Base-by-base conservation (phyloP, 2,797 vertebrate genomes). In the Falco biarmicus region DNA sequence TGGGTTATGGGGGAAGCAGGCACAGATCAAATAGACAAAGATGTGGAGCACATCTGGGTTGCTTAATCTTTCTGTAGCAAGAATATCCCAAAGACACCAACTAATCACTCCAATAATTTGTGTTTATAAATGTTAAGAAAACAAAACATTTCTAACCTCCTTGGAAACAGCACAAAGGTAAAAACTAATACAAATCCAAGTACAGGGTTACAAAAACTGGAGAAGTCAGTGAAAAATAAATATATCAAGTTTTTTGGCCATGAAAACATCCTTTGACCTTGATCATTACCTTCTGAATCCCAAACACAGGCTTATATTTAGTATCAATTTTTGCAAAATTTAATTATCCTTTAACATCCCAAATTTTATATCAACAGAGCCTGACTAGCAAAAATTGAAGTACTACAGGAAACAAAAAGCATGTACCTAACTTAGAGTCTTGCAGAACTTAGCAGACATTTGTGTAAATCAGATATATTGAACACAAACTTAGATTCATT, bases 231-330 rank as follows among this genome's bases (percentile, higher is more conserved):
- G 32, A 32, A 41, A 77, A 57, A 78, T 70, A 50, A 21, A 0
- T 3, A 0, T 24, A 31, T n/a, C 16, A 77, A 45, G 4, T 51
- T 90, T 64, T 91, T 6, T 53, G 7, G 28, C 9, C 10, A 9
- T n/a, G 43, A 84, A 88, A 84, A 32, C 47, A 34, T 45, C 8
- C 11, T 81, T 81, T 75, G 20, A 45, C 29, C 9, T 39, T 39
- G 37, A n/a, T 47, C 17, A n/a, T 54, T 74, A 16, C 39, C 31
- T 47, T 71, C 57, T 32, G 20, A 82, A 61, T 68, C 50, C 34
- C 26, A n/a, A 43, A 54, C 6, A 21, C 0, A 0, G 26, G 5
- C 5, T 86, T 60, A 24, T 32, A 63, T 68, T 53, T 83, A 59
- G 13, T 41, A 85, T 25, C 9, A 75, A 2, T 41, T 60, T 66